Base-by-base conservation (phyloP, 2,888 invertebrate species). In the Hoplodrina ambigua region DNA sequence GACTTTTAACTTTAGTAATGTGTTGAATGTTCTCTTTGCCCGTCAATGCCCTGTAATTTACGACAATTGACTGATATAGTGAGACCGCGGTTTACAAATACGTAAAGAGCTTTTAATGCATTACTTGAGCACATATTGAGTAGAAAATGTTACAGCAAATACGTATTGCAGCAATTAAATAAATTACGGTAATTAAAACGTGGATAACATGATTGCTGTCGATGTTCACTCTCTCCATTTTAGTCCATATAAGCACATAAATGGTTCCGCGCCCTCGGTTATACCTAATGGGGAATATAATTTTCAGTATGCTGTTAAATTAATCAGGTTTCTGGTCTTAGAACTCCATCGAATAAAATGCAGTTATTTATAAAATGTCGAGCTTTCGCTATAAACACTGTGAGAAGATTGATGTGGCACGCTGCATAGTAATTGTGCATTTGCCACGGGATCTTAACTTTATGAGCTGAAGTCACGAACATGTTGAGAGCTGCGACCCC, bases 401-500 rank as follows among this genome's bases (percentile, higher is more conserved):
- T 80, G 77, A 75, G 83, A 84, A 80, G 80, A 80, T 78, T 80
- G 76, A 77, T 82, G 58, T 63, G 60, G 70, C 67, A 81, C 46
- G 76, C 69, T 53, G 78, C 76, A 78, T 78, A 75, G 83, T 85
- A 88, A 88, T 87, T 86, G 84, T 81, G 78, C 74, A 85, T 87
- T 86, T 82, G 81, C 79, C 79, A 81, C 79, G 69, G 75, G 67
- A 83, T 80, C 68, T 69, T 75, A 78, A 70, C 69, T 78, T 80
- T 78, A 78, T 41, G 78, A 68, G 59, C 58, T 49, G 15, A 54
- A 83, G 85, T 86, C 84, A 87, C 83, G 85, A 85, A 82, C 69
- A 80, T 56, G 66, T 56, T 70, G 60, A 72, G 67, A 76, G 66
- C 30, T 60, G 62, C 63, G 71, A 69, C 82, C 65, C 78, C 64